A percentile compares a stretch with the other conserved stretches of the same genome.
These are phyloP conservation scores for Lerema accius DNA, from an alignment of 1,140 invertebrate species.

Conservation along the genomic window DNA sequence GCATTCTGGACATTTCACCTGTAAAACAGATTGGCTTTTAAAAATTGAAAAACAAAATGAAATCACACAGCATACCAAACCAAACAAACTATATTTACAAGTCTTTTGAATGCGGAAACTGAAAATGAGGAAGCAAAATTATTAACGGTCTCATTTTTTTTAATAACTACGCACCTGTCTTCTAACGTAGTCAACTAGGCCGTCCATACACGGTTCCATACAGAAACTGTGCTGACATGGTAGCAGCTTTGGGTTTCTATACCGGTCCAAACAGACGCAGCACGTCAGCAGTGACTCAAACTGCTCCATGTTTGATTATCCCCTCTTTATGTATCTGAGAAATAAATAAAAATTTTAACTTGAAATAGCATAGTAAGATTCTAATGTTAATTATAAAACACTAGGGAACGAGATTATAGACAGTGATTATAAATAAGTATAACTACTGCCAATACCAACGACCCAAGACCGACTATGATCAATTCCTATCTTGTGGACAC, in stretches of 20 bases:
- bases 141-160: too few relatives aligned
- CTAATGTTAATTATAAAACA: too few relatives aligned
- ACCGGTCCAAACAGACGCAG: slow-evolving; percentile 98
- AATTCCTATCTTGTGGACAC: too few relatives aligned
- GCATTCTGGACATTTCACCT: slow-evolving; percentile 99
- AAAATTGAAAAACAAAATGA: background rate
- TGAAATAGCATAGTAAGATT: too few relatives aligned
- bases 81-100: slow-evolving; percentile 25
- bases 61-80: slow-evolving; percentile 20
- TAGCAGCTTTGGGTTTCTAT: slow-evolving; percentile 97
- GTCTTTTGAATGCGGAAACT: background rate
- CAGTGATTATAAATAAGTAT: too few relatives aligned
- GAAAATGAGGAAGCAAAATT: slow-evolving; percentile 12
- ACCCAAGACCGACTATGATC: too few relatives aligned
- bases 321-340: slow-evolving; percentile 66
- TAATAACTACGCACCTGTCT: slow-evolving; percentile 87
- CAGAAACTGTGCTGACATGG: slow-evolving; percentile 99
- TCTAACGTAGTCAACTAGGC: slow-evolving; percentile 96
- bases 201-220: slow-evolving; percentile 98
- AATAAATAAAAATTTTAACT: too few relatives aligned
- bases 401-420: too few relatives aligned
- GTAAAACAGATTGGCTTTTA: slow-evolving; percentile 52
- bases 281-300: slow-evolving; percentile 99
- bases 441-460: too few relatives aligned
- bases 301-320: slow-evolving; percentile 91